Evolutionary conservation across 1,140 invertebrate species (phyloP), one percentile per base, ranked within the genome.

Genomic region (Agrypnia vestita): DNA sequence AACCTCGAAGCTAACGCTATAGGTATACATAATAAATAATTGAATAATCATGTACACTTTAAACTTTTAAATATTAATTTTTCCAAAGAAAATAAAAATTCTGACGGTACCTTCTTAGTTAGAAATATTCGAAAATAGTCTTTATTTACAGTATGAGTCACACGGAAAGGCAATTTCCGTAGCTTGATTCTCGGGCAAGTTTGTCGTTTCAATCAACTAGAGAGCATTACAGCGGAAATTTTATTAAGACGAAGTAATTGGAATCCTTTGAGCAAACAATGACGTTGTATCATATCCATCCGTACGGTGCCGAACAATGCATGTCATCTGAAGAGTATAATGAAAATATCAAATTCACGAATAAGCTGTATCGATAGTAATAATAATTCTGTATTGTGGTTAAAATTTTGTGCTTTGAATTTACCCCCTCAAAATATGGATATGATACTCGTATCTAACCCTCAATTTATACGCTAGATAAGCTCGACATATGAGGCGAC

Each of bases 211-310:
- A 67, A 44, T 4, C 11, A 67, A 44, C 62, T 43, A 46, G 35
- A 15, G 62, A 67, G 43, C 62, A 67, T 67, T 67, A 19, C 15
- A 21, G 55, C 12, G 15, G 61, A 64, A 0, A 35, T 64, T 69
- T 49, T 49, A 71, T 71, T 49, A 71, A 51, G 67, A 71, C 17
- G 13, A 6, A 71, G 19, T 71, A 71, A 49, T 51, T 71, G 67
- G 15, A 51, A 51, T 35, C 19, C 64, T 71, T 47, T 53, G 67
- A 51, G 15, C 67, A 53, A 53, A 71, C 47, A 71, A 71, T 49
- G 46, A 71, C 44, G 44, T 11, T 51, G 46, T 71, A 71, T 71
- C 67, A 49, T 49, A 71, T 53, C 17, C 1, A 25, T 4, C 46
- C 1, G 67, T 71, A 21, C 15, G 49, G 21, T 4, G 3, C 17